Base-by-base conservation (phyloP, 1,140 invertebrate genomes). In the Drosophila equinoxialis region DNA sequence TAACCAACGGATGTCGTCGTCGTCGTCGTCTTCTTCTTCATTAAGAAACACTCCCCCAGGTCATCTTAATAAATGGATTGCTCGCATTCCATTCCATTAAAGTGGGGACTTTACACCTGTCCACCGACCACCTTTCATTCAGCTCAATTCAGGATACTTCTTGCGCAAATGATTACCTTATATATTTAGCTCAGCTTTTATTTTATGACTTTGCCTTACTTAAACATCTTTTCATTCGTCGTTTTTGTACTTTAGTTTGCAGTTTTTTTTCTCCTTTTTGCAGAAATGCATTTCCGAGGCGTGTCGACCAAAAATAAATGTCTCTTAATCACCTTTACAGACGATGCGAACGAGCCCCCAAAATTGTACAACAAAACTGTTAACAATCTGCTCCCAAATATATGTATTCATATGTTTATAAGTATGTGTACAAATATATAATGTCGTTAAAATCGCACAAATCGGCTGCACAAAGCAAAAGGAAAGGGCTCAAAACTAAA, bases 141-240 rank as follows among this genome's bases (percentile, higher is more conserved):
- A 57, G 35, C 42, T 72, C 37, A 54, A 41, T 35, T n/a, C 62
- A 70, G 73, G 73, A 76, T 39, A 23, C n/a, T 37, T 45, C 17
- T 65, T 42, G 10, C 62, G n/a, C 51, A 61, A 76, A 75, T 71
- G 57, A 79, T 63, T 66, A 14, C 45, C 61, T 74, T 86, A 82
- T 82, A 86, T 82, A 79, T 82, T 82, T 76, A 73, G 79, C 77
- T 76, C 65, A 54, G 62, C 57, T 55, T 51, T 71, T 62, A 59
- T 66, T 83, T 83, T 71, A 89, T 37, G 76, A 54, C 70, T 87
- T 87, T 80, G 84, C 70, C 84, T 89, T 87, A 89, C 82, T 85
- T 81, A 62, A 41, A 14, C 17, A 30, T 42, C 14, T 48, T 48
- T 48, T 20, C 7, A 3, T 20, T 20, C 30, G 14, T 48, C 14